Percentiles rank a stretch among this genome's conserved stretches.
These are phyloP conservation scores for Acromyrmex echinatior DNA, from an alignment of 1,140 invertebrate species.

Conservation along the genomic window DNA sequence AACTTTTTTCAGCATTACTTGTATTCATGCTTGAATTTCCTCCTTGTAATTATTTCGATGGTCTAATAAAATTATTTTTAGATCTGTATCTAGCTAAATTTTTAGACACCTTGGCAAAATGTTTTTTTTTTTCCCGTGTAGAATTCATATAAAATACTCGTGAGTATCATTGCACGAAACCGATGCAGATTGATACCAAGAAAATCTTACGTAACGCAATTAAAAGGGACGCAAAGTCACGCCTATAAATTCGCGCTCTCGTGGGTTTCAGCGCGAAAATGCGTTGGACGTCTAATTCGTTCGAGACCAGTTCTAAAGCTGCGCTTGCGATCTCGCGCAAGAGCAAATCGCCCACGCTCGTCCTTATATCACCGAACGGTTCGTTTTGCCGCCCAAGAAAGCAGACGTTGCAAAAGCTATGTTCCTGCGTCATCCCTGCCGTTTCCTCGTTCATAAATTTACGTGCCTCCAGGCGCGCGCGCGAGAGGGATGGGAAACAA, in stretches of 20 bases:
- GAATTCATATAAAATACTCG: constrained; percentile 1
- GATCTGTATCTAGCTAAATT: too few relatives aligned
- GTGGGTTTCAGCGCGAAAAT: not conserved
- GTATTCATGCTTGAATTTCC: too few relatives aligned
- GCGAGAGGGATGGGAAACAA: constrained; percentile 42
- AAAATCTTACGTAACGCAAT: constrained; percentile 7
- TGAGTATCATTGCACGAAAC: not conserved
- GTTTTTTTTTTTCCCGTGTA: too few relatives aligned
- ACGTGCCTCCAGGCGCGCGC: constrained; percentile 63
- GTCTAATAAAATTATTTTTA: too few relatives aligned
- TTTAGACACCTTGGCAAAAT: too few relatives aligned
- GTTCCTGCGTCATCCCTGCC: constrained; percentile 58
- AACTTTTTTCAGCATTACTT: too few relatives aligned
- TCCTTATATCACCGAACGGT: constrained; percentile 79
- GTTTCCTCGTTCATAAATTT: constrained; percentile 83
- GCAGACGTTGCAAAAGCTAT: constrained; percentile 70
- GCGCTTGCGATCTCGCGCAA: constrained; percentile 67
- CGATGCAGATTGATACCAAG: not conserved
- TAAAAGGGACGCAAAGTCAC: constrained; percentile 9
- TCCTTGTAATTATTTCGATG: too few relatives aligned
- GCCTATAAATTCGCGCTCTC: constrained; percentile 4
- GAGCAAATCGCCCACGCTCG: constrained; percentile 76
- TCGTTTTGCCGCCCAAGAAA: constrained; percentile 68
- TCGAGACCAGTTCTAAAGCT: constrained; percentile 72
- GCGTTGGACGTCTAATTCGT: constrained; percentile 61